Conservation (phyloP, 2,113 vertebrate species). For the Desmodus rotundus region DNA sequence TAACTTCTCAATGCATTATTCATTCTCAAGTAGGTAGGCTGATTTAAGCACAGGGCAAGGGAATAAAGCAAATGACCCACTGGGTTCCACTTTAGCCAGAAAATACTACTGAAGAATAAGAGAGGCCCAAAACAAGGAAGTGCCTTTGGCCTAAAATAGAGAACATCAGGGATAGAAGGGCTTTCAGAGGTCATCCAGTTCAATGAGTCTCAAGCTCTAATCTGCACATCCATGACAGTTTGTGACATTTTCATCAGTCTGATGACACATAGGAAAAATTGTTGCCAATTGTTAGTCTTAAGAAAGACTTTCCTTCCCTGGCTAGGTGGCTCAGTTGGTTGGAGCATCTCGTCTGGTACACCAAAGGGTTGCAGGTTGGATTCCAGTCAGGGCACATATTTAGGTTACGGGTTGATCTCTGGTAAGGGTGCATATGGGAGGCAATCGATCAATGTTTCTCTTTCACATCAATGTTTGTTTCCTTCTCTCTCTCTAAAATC, state of each 20-base stretch:
- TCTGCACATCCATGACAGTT: background rate
- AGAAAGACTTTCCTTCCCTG: background rate
- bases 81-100: slow-evolving; percentile 14
- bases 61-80: background rate
- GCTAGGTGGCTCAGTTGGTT: no score
- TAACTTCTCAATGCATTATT: background rate
- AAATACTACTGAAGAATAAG: slow-evolving; percentile 11
- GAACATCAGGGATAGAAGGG: background rate
- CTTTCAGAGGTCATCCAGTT: background rate
- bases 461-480: no score
- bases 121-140: background rate
- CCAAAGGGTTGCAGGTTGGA: no score
- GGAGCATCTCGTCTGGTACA: no score
- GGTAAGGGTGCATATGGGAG: no score
- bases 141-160: slow-evolving; percentile 19
- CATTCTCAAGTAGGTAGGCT: slow-evolving; percentile 22
- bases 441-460: no score
- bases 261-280: slow-evolving; percentile 22
- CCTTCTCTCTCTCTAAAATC: no score
- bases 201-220: slow-evolving; percentile 7
- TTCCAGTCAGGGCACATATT: no score
- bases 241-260: slow-evolving; percentile 36
- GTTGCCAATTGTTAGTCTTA: slow-evolving; percentile 9
- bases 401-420: no score
- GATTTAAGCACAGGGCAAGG: background rate